phyloP scores from a whole-genome alignment of 2,888 invertebrate genomes.

The Drosophila ustulata region DNA sequence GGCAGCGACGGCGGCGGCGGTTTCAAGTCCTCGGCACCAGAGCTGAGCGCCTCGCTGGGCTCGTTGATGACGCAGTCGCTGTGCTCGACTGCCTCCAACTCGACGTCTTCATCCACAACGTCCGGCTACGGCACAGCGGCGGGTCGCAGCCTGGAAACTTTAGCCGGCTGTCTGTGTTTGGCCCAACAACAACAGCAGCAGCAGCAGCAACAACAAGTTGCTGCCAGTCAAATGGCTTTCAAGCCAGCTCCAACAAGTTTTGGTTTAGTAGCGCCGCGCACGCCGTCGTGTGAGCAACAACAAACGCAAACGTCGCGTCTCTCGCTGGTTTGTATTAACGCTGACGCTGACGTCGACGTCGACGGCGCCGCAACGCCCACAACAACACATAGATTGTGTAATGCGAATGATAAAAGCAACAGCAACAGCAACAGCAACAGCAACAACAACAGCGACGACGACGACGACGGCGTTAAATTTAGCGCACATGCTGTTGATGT shows the following conservation, averaged over 20 bases:
- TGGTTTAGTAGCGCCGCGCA: conserved; percentile 80
- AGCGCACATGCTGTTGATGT: conserved; percentile 56
- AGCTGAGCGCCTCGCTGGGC: conserved; percentile 78
- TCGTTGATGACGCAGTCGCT: conserved; percentile 82
- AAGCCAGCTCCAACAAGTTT: conserved; percentile 74
- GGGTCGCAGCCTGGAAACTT: conserved; percentile 79
- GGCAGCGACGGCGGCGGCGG: conserved; percentile 32
- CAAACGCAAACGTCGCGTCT: conserved; percentile 50
- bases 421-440: conserved; percentile 35
- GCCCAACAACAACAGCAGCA: conserved; percentile 60
- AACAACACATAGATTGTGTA: conserved; percentile 72
- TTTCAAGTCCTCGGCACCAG: conserved; percentile 81
- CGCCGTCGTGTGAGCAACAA: conserved; percentile 79
- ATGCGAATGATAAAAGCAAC: conserved; percentile 68
- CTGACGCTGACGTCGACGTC: conserved; percentile 31
- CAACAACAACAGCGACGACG: conserved; percentile 31
- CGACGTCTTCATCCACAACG: conserved; percentile 65
- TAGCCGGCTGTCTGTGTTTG: conserved; percentile 69
- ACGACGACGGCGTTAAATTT: conserved; percentile 47
- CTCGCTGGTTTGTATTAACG: conserved; percentile 30
- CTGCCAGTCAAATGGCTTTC: conserved; percentile 65
- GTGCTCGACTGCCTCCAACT: conserved; percentile 70
- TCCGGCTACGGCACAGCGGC: conserved; percentile 81
- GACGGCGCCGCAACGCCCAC: conserved; percentile 70
- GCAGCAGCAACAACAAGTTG: conserved; percentile 48